These are phyloP conservation scores for Heliothis virescens DNA, from an alignment of 1,140 invertebrate genomes.

Conservation along the genomic window DNA sequence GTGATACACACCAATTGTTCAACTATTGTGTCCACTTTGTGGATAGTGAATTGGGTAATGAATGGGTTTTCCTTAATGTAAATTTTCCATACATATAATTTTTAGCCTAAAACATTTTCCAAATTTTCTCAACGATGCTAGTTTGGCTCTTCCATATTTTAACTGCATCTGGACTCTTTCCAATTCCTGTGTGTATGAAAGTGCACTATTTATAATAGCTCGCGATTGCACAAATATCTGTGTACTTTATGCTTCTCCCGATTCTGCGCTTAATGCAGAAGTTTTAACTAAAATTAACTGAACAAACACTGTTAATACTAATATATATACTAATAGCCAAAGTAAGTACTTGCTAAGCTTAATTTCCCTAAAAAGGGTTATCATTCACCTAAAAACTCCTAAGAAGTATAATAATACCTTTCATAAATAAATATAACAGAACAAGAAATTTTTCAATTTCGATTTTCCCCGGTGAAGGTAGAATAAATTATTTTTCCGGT, in stretches of 20 bases:
- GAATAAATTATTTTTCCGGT: conserved; percentile 61
- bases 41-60: no score
- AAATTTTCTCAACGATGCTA: conserved; percentile 7
- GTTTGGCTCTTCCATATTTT: conserved; percentile 32
- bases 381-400: neutral
- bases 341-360: no score
- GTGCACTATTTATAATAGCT: conserved; percentile 36
- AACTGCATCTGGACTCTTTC: conserved; percentile 34
- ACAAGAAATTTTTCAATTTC: conserved; percentile 56
- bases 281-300: no score
- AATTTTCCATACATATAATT: no score
- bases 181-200: conserved; percentile 38
- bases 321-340: no score
- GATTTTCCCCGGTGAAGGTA: conserved; percentile 53
- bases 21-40: no score
- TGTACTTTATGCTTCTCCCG: neutral
- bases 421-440: conserved; percentile 32
- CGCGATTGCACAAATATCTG: conserved; percentile 27
- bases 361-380: no score
- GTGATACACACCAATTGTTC: no score
- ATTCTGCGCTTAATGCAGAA: neutral
- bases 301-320: no score
- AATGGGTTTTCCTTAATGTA: no score
- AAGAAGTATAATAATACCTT: neutral
- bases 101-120: neutral